Conservation (phyloP, 23 tunicate genomes). For the Halocynthia aurantium region DNA sequence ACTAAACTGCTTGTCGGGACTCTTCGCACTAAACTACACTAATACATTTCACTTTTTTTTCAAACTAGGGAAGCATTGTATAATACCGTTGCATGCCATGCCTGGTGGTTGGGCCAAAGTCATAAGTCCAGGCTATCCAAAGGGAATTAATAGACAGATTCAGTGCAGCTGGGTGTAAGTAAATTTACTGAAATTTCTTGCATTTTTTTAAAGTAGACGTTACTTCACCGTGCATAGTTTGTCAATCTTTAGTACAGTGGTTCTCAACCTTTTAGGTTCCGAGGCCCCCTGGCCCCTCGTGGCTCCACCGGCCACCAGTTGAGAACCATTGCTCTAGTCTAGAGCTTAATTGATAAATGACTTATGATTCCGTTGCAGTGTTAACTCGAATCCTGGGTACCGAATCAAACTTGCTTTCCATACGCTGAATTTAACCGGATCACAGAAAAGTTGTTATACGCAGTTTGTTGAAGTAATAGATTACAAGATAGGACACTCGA, state of each 20-base stretch:
- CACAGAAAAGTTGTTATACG: conserved; percentile 51
- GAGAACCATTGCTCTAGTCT: too few species aligned
- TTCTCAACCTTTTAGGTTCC: neutral
- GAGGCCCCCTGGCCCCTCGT: too few species aligned
- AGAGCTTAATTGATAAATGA: neutral
- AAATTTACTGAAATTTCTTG: neutral
- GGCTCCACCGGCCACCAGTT: too few species aligned
- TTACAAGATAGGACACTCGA: conserved; percentile 25
- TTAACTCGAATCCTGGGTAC: conserved; percentile 28
- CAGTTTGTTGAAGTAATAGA: conserved; percentile 60
- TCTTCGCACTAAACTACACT: too few species aligned
- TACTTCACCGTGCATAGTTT: too few species aligned
- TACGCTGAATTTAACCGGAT: conserved; percentile 65
- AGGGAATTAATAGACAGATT: conserved; percentile 67
- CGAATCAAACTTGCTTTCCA: conserved; percentile 46
- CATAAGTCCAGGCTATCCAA: conserved; percentile 55
- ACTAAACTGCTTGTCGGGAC: too few species aligned
- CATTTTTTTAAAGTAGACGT: neutral
- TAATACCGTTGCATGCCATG: conserved; percentile 48
- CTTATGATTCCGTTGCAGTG: conserved; percentile 19
- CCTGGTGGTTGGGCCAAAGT: conserved; percentile 35
- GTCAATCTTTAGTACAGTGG: too few species aligned
- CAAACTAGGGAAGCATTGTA: conserved; percentile 72
- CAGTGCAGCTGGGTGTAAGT: conserved; percentile 92
- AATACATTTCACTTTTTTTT: neutral